Evolutionary conservation across 2,888 invertebrate genomes (phyloP).

Genomic region (Dynastes tityus): DNA sequence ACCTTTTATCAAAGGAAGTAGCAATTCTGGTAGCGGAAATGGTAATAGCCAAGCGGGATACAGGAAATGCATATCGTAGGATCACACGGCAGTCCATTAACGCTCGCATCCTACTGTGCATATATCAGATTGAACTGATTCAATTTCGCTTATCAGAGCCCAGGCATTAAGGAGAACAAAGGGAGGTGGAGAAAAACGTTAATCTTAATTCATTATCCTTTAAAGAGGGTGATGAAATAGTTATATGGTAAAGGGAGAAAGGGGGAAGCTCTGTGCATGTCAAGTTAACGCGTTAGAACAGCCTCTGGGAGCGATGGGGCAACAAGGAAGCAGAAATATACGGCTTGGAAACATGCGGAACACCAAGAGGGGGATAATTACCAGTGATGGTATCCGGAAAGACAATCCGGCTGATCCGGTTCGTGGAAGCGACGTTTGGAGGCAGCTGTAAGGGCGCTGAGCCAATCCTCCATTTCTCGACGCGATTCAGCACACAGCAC

Average conservation of each 20-base stretch:
- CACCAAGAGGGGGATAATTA: constrained; percentile 49
- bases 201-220: neutral
- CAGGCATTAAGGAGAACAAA: neutral
- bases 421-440: constrained; percentile 72
- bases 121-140: neutral
- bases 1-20: too few species aligned
- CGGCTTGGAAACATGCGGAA: too few species aligned
- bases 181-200: neutral
- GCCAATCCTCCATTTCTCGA: constrained; percentile 95
- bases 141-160: neutral
- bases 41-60: too few species aligned
- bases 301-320: too few species aligned
- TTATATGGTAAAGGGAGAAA: neutral
- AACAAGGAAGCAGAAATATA: too few species aligned
- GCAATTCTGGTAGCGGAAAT: too few species aligned
- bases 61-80: neutral
- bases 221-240: neutral
- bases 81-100: neutral
- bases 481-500: constrained; percentile 86
- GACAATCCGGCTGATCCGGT: constrained; percentile 78
- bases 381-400: constrained; percentile 84
- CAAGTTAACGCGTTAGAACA: too few species aligned
- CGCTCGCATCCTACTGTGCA: too few species aligned
- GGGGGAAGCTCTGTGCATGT: too few species aligned
- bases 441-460: constrained; percentile 85